These are phyloP conservation scores for Cebidichthys violaceus DNA, from an alignment of 2,113 vertebrate genomes.

Conservation along the genomic window DNA sequence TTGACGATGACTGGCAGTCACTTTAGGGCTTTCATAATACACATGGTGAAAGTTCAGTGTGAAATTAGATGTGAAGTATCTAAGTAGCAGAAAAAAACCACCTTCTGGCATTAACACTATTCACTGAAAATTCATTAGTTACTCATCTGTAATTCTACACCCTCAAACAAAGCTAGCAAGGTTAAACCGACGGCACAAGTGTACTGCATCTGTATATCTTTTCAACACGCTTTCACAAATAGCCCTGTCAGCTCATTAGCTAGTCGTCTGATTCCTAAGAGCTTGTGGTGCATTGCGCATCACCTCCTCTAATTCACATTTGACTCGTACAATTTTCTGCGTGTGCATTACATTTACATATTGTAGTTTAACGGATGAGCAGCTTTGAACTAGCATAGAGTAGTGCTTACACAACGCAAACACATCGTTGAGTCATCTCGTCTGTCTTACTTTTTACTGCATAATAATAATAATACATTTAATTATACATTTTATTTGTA, in stretches of 20 bases:
- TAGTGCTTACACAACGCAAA: background rate
- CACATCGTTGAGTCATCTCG: background rate
- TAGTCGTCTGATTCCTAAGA: background rate
- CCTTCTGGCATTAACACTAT: background rate
- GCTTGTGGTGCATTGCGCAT: background rate
- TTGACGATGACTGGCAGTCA: background rate
- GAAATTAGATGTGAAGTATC: background rate
- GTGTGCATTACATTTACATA: slow-evolving; percentile 2
- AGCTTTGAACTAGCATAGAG: background rate
- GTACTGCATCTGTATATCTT: background rate
- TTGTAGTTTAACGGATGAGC: background rate
- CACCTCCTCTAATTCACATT: background rate
- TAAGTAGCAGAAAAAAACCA: background rate
- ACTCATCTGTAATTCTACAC: background rate
- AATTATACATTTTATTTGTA: background rate
- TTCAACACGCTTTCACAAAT: background rate
- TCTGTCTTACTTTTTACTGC: background rate
- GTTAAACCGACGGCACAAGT: background rate
- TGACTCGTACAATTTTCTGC: background rate
- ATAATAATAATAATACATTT: background rate
- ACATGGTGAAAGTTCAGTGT: background rate
- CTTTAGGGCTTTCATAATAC: background rate
- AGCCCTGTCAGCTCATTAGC: slow-evolving; percentile 14
- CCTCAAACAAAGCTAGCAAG: slow-evolving; percentile 3
- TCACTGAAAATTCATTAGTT: background rate